These are phyloP conservation scores for Allolobophora icterica DNA, from an alignment of 2,888 invertebrate species.

Conservation along the genomic window DNA sequence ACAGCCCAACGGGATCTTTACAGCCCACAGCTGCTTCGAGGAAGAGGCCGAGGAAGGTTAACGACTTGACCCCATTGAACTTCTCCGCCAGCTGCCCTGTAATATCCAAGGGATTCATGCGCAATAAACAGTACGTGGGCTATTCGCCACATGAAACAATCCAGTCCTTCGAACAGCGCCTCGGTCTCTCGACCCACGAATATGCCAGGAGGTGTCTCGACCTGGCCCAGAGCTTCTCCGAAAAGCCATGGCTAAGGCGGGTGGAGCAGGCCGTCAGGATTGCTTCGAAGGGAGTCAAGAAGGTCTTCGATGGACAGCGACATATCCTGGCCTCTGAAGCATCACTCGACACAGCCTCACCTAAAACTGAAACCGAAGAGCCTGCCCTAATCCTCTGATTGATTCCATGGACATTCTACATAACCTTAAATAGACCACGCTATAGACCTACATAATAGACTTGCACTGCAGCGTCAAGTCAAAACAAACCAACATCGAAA, in stretches of 20 bases:
- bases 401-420: not conserved
- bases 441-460: not conserved
- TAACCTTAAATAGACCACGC: not conserved
- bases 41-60: not conserved
- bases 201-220: slow-evolving; percentile 62
- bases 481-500: not conserved
- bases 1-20: not conserved
- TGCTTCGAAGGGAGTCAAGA: slow-evolving; percentile 56
- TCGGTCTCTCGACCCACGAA: slow-evolving; percentile 58
- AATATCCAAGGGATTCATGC: slow-evolving; percentile 37
- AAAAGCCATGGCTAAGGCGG: slow-evolving; percentile 63
- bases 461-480: not conserved
- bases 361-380: not conserved
- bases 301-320: slow-evolving; percentile 37
- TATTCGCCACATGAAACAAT: slow-evolving; percentile 52
- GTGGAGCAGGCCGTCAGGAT: slow-evolving; percentile 61
- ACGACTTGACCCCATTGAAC: not conserved
- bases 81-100: slow-evolving; percentile 33
- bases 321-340: slow-evolving; percentile 37
- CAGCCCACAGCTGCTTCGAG: not conserved
- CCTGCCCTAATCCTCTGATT: not conserved
- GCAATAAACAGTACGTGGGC: slow-evolving; percentile 39
- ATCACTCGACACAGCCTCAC: not conserved
- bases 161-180: slow-evolving; percentile 55
- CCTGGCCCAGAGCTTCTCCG: slow-evolving; percentile 62